Evolutionary conservation across 2,113 vertebrate species (phyloP).

Genomic region (Tetrao urogallus): DNA sequence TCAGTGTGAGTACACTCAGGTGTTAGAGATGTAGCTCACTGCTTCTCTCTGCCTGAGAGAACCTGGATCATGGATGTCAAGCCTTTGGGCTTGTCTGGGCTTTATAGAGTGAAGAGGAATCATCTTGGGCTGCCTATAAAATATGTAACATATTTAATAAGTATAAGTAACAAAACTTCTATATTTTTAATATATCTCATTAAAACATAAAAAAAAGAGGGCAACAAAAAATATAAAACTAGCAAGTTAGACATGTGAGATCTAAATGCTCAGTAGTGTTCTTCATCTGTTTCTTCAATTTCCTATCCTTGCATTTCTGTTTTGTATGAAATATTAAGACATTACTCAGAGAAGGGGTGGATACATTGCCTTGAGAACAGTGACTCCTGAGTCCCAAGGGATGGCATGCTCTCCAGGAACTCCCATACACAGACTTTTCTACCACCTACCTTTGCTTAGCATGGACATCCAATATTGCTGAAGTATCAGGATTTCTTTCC

Average conservation of each 20-base stretch:
- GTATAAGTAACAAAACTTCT: background rate
- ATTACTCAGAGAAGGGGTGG: background rate
- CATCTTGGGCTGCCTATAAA: too few relatives aligned
- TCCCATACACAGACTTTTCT: background rate
- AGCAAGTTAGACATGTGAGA: background rate
- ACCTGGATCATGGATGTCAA: background rate
- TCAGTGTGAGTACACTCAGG: background rate
- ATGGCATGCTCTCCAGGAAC: rapidly evolving
- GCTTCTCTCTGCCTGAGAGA: background rate
- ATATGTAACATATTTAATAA: background rate
- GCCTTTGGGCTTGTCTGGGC: background rate
- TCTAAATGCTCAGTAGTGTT: background rate
- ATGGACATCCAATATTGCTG: background rate
- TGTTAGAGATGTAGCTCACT: background rate
- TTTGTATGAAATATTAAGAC: background rate
- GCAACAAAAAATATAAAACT: background rate
- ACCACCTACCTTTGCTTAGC: background rate
- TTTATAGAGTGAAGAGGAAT: background rate
- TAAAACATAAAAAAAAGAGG: background rate
- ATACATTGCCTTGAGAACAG: background rate
- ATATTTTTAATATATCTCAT: background rate
- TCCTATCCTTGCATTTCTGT: background rate
- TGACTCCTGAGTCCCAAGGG: background rate
- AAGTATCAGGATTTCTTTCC: background rate
- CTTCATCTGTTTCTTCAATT: background rate